Evolutionary conservation across 2,797 vertebrate species (phyloP), one percentile per base, ranked within the genome.

Genomic region (Austrolebias charrua): DNA sequence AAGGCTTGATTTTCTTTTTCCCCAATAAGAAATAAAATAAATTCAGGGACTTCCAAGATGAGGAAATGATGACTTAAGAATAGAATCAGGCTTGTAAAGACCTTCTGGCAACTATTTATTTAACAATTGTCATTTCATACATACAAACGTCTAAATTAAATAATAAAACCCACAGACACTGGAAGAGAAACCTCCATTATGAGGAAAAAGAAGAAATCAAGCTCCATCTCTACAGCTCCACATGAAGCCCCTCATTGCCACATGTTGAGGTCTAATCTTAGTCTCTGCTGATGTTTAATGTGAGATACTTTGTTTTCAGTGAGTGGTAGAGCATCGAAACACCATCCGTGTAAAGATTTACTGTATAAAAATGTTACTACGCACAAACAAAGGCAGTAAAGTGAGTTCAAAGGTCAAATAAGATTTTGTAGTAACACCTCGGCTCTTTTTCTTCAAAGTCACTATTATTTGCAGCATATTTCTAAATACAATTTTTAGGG

Each of bases 31-130:
- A 43, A 66, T 7, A 38, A 18, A 51, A 12, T 46, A 40, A 47
- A 10, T 10, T 40, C 43, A 63, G 50, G 73, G 29, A 24, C 43
- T 62, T 66, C 56, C 54, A 69, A 50, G 46, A 50, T 24, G 42
- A 24, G n/a, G 46, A 49, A 66, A 68, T 0, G 2, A 35, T 53
- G 53, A 79, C 56, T 54, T 68, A 70, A 76, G 59, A 64, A 75
- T 18, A 42, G 40, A 85, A 67, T 63, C 71, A 86, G 69, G 63
- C 80, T 74, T 65, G 12, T 56, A 64, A 66, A 78, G 55, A 69
- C 71, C 57, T 89, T 89, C 90, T 84, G 75, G 85, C 78, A 90
- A 86, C 88, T 90, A 87, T 91, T 90, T 91, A 90, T 91, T 91
- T 81, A 90, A 90, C 87, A 86, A 78, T 84, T 89, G 76, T 69